Conservation (phyloP, 2,113 vertebrate genomes). For the Hyperopisus bebe region DNA sequence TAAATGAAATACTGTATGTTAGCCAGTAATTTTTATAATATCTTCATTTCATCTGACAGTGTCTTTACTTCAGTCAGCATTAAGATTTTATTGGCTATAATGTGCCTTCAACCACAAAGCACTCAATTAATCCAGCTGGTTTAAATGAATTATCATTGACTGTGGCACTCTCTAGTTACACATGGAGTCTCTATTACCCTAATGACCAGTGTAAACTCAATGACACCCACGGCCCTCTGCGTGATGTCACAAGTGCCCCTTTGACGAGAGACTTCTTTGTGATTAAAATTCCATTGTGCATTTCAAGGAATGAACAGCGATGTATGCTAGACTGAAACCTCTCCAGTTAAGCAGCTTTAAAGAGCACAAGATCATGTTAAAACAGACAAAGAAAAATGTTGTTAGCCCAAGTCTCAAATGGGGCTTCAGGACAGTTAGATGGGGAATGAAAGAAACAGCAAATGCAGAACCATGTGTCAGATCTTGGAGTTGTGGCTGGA, state of each 20-base stretch:
- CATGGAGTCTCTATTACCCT: conserved; percentile 22
- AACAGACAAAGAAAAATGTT: background rate
- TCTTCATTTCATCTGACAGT: background rate
- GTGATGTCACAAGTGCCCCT: conserved; percentile 20
- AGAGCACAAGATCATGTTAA: background rate
- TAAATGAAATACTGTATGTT: background rate
- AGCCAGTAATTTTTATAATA: background rate
- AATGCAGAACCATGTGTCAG: background rate
- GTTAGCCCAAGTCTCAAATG: background rate
- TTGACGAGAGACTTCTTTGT: conserved; percentile 16
- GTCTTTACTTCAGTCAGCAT: background rate
- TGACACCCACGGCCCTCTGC: conserved; percentile 29
- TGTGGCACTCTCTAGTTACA: conserved; percentile 44
- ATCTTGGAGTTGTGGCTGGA: background rate
- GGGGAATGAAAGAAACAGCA: background rate
- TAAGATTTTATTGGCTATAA: background rate
- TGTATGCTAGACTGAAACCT: background rate
- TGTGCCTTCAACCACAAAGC: conserved; percentile 27
- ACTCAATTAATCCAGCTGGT: conserved; percentile 17
- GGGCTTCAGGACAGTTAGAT: background rate
- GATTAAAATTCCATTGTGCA: conserved; percentile 21
- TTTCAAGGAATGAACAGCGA: conserved; percentile 23
- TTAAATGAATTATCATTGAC: conserved; percentile 30
- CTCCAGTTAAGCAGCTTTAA: background rate
- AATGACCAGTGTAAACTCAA: conserved; percentile 41